Conservation (phyloP, 2,888 invertebrate species). For the Lasioglossum villosulum region DNA sequence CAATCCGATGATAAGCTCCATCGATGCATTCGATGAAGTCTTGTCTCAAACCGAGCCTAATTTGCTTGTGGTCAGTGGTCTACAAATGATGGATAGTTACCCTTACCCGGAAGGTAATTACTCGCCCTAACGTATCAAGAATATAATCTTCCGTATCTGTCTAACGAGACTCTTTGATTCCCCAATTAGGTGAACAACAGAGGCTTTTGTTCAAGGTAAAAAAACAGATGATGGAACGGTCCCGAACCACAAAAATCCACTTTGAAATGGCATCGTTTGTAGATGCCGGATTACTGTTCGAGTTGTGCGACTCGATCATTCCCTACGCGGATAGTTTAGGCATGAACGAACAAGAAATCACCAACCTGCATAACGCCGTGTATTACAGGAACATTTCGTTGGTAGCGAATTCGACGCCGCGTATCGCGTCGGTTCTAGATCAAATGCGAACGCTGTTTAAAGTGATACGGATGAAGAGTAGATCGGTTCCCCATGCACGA, state of each 20-base stretch:
- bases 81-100: constrained; percentile 96
- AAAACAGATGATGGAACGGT: constrained; percentile 88
- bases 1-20: constrained; percentile 90
- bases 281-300: constrained; percentile 89
- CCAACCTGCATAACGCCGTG: constrained; percentile 90
- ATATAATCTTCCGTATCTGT: not conserved
- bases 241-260: constrained; percentile 88
- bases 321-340: constrained; percentile 93
- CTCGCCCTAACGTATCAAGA: constrained; percentile 30
- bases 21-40: constrained; percentile 89
- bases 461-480: constrained; percentile 85
- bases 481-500: constrained; percentile 85
- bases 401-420: constrained; percentile 91
- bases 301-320: constrained; percentile 89
- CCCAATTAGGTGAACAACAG: constrained; percentile 87
- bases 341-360: constrained; percentile 95
- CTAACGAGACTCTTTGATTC: not conserved
- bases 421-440: constrained; percentile 92
- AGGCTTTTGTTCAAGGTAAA: constrained; percentile 88
- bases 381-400: constrained; percentile 90
- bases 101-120: constrained; percentile 87
- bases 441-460: constrained; percentile 91
- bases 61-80: constrained; percentile 91
- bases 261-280: constrained; percentile 96
- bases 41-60: constrained; percentile 88